phyloP scores from a whole-genome alignment of 1,140 invertebrate species.

The Bombus picipes region DNA sequence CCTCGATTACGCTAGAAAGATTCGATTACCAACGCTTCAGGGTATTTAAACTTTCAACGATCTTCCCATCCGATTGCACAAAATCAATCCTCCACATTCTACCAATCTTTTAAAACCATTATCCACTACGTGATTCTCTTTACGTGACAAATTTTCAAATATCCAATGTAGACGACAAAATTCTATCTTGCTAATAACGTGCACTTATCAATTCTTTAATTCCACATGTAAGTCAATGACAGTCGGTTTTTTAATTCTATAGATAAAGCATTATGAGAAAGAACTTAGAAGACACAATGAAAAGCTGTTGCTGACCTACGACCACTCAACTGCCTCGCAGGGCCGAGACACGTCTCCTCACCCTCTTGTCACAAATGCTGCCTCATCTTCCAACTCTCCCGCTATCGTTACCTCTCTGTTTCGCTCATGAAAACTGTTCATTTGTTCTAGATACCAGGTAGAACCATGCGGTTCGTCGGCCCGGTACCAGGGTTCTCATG shows the following conservation, averaged over 20 bases:
- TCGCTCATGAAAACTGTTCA: slow-evolving; percentile 48
- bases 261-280: neutral
- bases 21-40: neutral
- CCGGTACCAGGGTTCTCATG: slow-evolving; percentile 72
- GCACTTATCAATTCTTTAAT: too few species aligned
- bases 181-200: neutral
- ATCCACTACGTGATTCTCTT: neutral
- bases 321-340: slow-evolving; percentile 35
- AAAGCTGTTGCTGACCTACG: slow-evolving; percentile 65
- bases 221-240: too few species aligned
- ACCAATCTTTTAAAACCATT: neutral
- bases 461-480: slow-evolving; percentile 65
- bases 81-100: neutral
- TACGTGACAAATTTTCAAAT: neutral
- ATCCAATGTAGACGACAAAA: neutral
- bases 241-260: neutral
- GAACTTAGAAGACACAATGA: slow-evolving; percentile 12
- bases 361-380: neutral
- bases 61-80: neutral
- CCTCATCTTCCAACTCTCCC: neutral
- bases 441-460: slow-evolving; percentile 75
- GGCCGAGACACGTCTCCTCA: neutral
- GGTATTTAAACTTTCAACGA: neutral
- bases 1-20: slow-evolving; percentile 12
- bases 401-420: slow-evolving; percentile 23